Evolutionary conservation across 2,797 vertebrate species (phyloP).

Genomic region (Cetoscarus ocellatus): DNA sequence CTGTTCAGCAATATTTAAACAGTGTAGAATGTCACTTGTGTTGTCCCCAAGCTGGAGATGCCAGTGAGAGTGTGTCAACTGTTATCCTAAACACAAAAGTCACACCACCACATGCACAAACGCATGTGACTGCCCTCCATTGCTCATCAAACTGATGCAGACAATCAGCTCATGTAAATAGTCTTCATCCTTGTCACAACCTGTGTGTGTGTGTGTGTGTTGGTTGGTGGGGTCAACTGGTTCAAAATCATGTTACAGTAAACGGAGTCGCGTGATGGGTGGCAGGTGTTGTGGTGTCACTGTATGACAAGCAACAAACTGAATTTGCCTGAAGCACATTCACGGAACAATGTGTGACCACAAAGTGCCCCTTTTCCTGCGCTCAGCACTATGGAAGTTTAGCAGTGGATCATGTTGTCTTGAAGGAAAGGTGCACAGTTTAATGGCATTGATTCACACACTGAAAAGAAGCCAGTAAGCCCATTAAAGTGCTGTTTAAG

Average conservation of each 20-base stretch:
- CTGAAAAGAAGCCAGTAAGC: too few relatives aligned
- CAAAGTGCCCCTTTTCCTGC: too few relatives aligned
- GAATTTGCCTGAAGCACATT: too few relatives aligned
- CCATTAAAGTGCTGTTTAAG: too few relatives aligned
- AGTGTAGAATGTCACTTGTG: conserved; percentile 45
- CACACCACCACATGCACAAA: conserved; percentile 6
- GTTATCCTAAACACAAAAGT: conserved; percentile 31
- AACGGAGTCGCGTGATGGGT: conserved; percentile 36
- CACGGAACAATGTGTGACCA: too few relatives aligned
- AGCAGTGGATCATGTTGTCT: too few relatives aligned
- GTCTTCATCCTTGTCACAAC: conserved; percentile 38
- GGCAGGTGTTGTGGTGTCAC: conserved; percentile 46
- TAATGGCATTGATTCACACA: too few relatives aligned
- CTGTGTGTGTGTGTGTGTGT: conserved; percentile 23
- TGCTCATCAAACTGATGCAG: conserved; percentile 35
- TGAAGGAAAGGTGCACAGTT: too few relatives aligned
- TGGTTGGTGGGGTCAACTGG: conserved; percentile 41
- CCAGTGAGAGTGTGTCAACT: conserved; percentile 15
- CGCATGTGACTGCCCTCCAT: conserved; percentile 40
- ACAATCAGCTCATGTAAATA: conserved; percentile 57
- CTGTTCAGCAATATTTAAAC: conserved; percentile 7
- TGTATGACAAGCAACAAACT: conserved; percentile 9
- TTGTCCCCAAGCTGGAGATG: conserved; percentile 30
- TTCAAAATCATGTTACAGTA: conserved; percentile 56
- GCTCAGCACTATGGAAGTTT: too few relatives aligned